A percentile compares a stretch with the other conserved stretches of the same genome.
phyloP scores from a whole-genome alignment of 2,888 invertebrate genomes.

The Ditula angustiorana region DNA sequence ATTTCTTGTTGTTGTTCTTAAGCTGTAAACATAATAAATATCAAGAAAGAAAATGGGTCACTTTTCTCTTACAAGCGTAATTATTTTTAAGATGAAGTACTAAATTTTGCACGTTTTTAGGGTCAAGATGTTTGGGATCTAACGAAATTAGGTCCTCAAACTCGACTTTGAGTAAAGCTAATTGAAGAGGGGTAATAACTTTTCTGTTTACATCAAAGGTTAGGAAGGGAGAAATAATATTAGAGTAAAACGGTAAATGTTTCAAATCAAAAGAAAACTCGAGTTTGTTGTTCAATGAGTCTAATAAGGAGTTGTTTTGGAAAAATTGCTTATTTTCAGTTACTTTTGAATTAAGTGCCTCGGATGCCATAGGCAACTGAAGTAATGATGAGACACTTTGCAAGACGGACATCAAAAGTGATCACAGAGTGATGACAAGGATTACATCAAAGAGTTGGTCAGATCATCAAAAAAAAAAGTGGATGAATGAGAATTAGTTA shows the following conservation, averaged over 20 bases:
- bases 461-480: too few species aligned
- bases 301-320: neutral
- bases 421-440: too few species aligned
- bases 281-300: neutral
- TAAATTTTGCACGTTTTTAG: neutral
- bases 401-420: too few species aligned
- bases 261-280: conserved; percentile 3
- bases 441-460: too few species aligned
- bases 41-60: neutral
- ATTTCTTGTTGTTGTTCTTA: too few species aligned
- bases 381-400: too few species aligned
- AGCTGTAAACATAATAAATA: too few species aligned
- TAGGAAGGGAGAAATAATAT: neutral
- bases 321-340: neutral
- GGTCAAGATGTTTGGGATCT: neutral
- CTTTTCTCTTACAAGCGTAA: neutral
- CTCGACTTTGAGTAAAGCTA: neutral
- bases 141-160: neutral
- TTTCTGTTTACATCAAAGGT: neutral
- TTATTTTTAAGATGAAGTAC: neutral
- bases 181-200: neutral
- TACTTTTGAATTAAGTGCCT: neutral
- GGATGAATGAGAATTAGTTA: too few species aligned
- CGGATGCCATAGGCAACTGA: neutral
- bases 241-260: neutral